Conservation (phyloP, 2,797 vertebrate genomes). For the Anguilla megastoma region DNA sequence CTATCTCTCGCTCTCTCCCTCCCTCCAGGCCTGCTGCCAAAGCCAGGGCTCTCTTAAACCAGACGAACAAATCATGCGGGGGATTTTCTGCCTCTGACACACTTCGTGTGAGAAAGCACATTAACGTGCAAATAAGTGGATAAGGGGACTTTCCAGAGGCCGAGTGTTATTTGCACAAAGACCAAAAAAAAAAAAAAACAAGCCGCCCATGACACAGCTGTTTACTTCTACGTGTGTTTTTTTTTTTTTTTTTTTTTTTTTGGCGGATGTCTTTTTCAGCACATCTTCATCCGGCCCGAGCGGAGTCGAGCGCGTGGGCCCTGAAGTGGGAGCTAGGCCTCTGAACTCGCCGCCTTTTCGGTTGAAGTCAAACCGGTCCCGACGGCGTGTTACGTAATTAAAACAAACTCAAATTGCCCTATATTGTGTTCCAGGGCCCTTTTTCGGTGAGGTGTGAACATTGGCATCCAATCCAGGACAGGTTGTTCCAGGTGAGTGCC, state of each 20-base stretch:
- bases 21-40: conserved; percentile 31
- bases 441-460: not conserved
- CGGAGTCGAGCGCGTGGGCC: not conserved
- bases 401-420: not conserved
- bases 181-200: not conserved
- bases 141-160: conserved; percentile 39
- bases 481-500: conserved; percentile 14
- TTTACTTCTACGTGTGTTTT: not conserved
- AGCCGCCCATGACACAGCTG: not conserved
- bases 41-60: conserved; percentile 26
- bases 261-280: not conserved
- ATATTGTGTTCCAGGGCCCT: not conserved
- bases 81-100: conserved; percentile 44
- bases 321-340: too few species aligned
- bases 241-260: not conserved
- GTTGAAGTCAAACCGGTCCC: not conserved
- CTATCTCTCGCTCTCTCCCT: not conserved
- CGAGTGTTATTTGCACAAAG: not conserved
- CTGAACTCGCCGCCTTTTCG: not conserved
- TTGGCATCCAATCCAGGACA: not conserved
- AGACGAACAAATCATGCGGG: conserved; percentile 43
- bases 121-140: conserved; percentile 46
- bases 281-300: not conserved
- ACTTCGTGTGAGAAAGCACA: conserved; percentile 32
- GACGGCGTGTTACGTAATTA: not conserved